Base-by-base conservation (phyloP, 2,888 invertebrate genomes). In the Drosophila algonquin region DNA sequence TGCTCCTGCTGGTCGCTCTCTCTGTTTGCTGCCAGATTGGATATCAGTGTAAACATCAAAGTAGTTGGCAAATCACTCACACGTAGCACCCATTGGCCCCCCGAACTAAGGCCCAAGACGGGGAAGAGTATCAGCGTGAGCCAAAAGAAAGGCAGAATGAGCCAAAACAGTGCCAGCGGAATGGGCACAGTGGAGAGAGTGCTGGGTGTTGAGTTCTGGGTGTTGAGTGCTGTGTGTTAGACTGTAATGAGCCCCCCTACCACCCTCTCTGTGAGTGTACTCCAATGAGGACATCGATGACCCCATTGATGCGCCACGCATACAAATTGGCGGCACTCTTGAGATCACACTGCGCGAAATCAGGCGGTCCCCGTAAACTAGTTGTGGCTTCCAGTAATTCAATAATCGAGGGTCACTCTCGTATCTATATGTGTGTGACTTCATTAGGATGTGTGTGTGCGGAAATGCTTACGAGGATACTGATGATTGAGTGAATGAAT, bases 21-120 rank as follows among this genome's bases (percentile, higher is more conserved):
- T 60, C 30, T 46, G 63, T 53, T 21, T 54, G 59, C 63, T 46
- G 53, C 67, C 73, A 76, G 76, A 76, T 72, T 76, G 64, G 72
- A 78, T 75, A 72, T 77, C 75, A 78, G 64, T 69, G 75, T 64
- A 69, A 71, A 75, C 78, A 75, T 68, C 75, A 72, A 71, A 71
- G 75, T 68, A 65, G 77, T 72, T 75, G 78, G 62, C 75, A 78
- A 76, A 77, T 70, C 78, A 70, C 74, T 74, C 76, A 68, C 64
- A 76, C 75, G 75, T 75, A 70, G 75, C 30, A 7, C 30, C 30
- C 70, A 63, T 40, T 40, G 14, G 14, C 14, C 40, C 40, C 40
- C 0, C 6, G 14, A 14, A 69, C 27, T 27, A 8, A 8, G 7
- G 27, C 69, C 75, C 68, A 75, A 74, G 40, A 12, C 18, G 16